Conservation (phyloP, 2,113 vertebrate genomes). For the Mormoops blainvillei region DNA sequence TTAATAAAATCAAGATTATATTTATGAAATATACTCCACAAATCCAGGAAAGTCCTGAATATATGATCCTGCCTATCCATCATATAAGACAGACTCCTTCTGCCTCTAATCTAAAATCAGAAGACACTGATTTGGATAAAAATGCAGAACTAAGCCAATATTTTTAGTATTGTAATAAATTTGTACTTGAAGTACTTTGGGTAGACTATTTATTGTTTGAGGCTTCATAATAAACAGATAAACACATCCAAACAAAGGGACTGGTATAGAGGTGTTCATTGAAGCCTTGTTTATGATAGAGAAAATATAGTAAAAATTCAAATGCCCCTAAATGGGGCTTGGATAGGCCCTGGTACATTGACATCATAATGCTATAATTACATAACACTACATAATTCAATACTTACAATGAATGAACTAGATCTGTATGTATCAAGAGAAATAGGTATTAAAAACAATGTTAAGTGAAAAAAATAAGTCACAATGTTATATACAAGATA, state of each 20-base stretch:
- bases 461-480: not conserved
- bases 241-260: not conserved
- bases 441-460: not conserved
- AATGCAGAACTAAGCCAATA: not conserved
- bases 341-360: not conserved
- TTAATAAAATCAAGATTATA: conserved; percentile 13
- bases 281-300: not conserved
- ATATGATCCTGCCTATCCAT: not conserved
- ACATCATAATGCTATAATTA: not conserved
- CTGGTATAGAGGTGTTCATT: not conserved
- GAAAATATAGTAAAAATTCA: not conserved
- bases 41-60: not conserved
- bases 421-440: not conserved
- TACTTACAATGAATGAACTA: not conserved
- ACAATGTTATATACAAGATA: not conserved
- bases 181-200: not conserved
- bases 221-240: not conserved
- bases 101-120: conserved; percentile 7
- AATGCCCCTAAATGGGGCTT: not conserved
- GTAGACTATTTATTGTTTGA: not conserved
- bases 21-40: not conserved
- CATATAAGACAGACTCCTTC: not conserved
- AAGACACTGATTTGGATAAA: not conserved
- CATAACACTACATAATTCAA: not conserved
- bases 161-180: not conserved